Evolutionary conservation across 1,140 invertebrate genomes (phyloP).

Genomic region (Dendroctonus valens): DNA sequence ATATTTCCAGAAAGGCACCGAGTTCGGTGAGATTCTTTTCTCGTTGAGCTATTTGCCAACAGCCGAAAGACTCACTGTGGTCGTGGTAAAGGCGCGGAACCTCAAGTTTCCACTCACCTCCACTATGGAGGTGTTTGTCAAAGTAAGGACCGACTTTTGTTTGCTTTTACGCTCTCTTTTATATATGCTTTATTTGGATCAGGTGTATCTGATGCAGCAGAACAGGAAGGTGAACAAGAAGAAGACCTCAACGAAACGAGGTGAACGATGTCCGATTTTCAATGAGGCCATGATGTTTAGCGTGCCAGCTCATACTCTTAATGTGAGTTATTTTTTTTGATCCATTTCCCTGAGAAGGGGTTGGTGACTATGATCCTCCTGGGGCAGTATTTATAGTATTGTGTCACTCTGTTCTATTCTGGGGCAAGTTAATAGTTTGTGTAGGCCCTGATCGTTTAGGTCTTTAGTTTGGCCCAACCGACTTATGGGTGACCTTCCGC

Average conservation of each 20-base stretch:
- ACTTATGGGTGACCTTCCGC: too few relatives aligned
- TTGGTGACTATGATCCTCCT: too few relatives aligned
- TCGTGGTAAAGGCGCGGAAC: slow-evolving; percentile 78
- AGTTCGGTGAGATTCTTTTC: slow-evolving; percentile 75
- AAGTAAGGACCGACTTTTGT: slow-evolving; percentile 47
- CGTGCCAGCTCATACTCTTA: slow-evolving; percentile 64
- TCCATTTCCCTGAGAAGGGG: too few relatives aligned
- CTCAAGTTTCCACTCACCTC: slow-evolving; percentile 55
- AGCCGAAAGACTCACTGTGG: slow-evolving; percentile 76
- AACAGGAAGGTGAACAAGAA: slow-evolving; percentile 77
- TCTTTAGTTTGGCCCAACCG: too few relatives aligned
- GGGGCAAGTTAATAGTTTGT: too few relatives aligned
- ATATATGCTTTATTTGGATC: slow-evolving; percentile 32
- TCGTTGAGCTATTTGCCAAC: slow-evolving; percentile 78
- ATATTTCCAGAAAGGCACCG: slow-evolving; percentile 51
- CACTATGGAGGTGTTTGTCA: slow-evolving; percentile 56
- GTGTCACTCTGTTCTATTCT: too few relatives aligned
- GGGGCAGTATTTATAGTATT: too few relatives aligned
- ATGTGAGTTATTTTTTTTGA: slow-evolving; percentile 50
- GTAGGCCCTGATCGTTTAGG: too few relatives aligned
- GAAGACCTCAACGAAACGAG: slow-evolving; percentile 68
- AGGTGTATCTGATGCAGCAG: slow-evolving; percentile 75
- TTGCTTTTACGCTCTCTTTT: slow-evolving; percentile 6
- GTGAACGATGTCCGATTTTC: slow-evolving; percentile 71
- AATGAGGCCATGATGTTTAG: slow-evolving; percentile 80